Percentiles rank a stretch among this genome's conserved stretches.
Evolutionary conservation across 1,140 invertebrate genomes (phyloP).

Genomic region (Reticulitermes speratus): DNA sequence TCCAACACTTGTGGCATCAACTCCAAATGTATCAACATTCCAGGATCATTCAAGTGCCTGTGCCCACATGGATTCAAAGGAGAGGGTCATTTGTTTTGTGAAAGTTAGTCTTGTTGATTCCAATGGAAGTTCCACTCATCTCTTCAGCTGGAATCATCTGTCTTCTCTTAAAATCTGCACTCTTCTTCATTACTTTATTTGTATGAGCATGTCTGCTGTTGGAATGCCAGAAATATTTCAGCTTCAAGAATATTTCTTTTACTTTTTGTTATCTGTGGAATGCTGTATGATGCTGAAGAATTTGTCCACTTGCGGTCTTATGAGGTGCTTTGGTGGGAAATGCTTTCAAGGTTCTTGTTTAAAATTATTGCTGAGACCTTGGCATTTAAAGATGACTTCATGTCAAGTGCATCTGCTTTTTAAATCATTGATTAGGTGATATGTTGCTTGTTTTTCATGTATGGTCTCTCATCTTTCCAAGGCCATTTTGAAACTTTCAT

Average conservation of each 20-base stretch:
- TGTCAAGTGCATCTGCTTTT: background rate
- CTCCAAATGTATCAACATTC: constrained; percentile 50
- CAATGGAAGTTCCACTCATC: background rate
- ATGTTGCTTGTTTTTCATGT: background rate
- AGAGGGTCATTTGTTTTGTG: constrained; percentile 65
- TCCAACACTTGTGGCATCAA: constrained; percentile 45
- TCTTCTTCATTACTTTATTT: background rate
- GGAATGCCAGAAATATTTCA: background rate
- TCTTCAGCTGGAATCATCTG: background rate
- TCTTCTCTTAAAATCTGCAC: background rate
- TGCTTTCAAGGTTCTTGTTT: background rate
- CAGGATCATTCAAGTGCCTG: constrained; percentile 48
- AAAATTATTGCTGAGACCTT: background rate
- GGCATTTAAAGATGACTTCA: background rate
- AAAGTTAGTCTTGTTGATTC: constrained; percentile 67
- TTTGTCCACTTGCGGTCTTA: background rate
- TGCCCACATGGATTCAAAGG: constrained; percentile 52
- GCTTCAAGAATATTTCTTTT: background rate
- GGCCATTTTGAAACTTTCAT: background rate
- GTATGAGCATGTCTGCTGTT: background rate
- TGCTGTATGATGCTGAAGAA: background rate
- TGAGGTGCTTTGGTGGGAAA: background rate
- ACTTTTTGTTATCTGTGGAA: background rate
- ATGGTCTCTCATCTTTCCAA: background rate
- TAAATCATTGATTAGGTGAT: background rate